phyloP scores from a whole-genome alignment of 2,888 invertebrate genomes.

The Brachyopa scutellaris region DNA sequence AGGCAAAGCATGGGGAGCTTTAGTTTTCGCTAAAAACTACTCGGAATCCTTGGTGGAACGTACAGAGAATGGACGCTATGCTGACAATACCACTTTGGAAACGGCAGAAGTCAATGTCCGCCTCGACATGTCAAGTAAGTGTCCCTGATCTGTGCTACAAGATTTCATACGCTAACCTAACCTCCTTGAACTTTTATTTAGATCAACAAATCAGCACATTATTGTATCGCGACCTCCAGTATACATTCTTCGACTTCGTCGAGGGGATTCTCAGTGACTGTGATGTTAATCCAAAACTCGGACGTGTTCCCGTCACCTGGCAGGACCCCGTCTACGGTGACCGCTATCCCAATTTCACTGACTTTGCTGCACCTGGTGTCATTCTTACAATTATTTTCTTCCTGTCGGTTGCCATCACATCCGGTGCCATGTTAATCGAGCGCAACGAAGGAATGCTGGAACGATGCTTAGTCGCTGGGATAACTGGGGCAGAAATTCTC shows the following conservation, averaged over 20 bases:
- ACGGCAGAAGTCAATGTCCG: conserved; percentile 87
- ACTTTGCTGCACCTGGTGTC: conserved; percentile 96
- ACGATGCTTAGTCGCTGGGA: conserved; percentile 93
- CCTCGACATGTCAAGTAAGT: conserved; percentile 93
- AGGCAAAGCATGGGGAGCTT: conserved; percentile 89
- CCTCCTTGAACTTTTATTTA: conserved; percentile 80
- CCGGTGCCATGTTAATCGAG: conserved; percentile 94
- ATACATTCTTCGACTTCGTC: conserved; percentile 88
- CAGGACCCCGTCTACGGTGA: conserved; percentile 89
- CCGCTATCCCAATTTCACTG: conserved; percentile 91
- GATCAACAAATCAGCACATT: conserved; percentile 95
- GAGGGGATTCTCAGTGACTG: conserved; percentile 85
- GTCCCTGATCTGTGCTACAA: not conserved
- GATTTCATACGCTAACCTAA: not conserved
- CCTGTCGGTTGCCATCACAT: conserved; percentile 95
- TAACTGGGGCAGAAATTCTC: conserved; percentile 90
- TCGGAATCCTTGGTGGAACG: conserved; percentile 86
- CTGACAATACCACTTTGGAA: conserved; percentile 84
- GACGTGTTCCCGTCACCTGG: conserved; percentile 83
- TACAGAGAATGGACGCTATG: conserved; percentile 84
- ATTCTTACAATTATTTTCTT: conserved; percentile 96
- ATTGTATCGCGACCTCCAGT: conserved; percentile 88
- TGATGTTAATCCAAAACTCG: conserved; percentile 85
- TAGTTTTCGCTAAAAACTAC: conserved; percentile 90
- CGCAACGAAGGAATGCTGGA: conserved; percentile 95